Evolutionary conservation across 2,113 vertebrate species (phyloP).

Genomic region (Seriola rivoliana): DNA sequence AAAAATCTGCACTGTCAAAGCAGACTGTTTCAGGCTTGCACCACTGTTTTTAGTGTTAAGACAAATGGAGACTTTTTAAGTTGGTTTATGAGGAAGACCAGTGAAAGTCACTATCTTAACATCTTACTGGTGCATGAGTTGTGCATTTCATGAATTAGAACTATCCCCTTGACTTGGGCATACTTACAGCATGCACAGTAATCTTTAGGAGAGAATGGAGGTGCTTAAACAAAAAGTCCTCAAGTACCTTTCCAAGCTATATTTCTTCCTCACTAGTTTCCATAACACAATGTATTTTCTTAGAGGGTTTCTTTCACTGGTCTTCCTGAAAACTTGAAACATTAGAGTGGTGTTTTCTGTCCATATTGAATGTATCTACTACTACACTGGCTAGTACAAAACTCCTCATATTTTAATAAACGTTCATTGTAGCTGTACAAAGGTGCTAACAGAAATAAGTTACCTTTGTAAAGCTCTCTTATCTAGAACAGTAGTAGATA

Average conservation of each 20-base stretch:
- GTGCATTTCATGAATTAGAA: neutral
- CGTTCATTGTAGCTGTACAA: neutral
- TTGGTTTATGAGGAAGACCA: conserved; percentile 9
- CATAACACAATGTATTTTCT: neutral
- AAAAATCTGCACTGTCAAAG: neutral
- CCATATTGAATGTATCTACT: neutral
- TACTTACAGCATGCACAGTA: neutral
- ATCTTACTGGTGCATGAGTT: neutral
- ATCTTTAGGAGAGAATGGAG: neutral
- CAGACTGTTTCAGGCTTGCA: neutral
- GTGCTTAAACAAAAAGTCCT: neutral
- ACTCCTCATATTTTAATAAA: neutral
- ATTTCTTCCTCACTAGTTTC: neutral
- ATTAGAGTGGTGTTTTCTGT: neutral
- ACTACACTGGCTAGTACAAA: neutral
- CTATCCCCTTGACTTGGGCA: neutral
- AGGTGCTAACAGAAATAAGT: neutral
- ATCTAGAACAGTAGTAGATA: neutral
- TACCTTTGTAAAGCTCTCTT: neutral
- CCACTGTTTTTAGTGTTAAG: conserved; percentile 19
- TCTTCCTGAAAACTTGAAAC: neutral
- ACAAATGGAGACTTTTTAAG: conserved; percentile 2
- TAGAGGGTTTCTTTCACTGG: neutral
- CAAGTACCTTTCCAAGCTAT: neutral
- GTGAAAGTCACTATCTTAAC: neutral